These are phyloP conservation scores for Cheirogaleus major DNA, from an alignment of 2,797 vertebrate species.

Conservation along the genomic window DNA sequence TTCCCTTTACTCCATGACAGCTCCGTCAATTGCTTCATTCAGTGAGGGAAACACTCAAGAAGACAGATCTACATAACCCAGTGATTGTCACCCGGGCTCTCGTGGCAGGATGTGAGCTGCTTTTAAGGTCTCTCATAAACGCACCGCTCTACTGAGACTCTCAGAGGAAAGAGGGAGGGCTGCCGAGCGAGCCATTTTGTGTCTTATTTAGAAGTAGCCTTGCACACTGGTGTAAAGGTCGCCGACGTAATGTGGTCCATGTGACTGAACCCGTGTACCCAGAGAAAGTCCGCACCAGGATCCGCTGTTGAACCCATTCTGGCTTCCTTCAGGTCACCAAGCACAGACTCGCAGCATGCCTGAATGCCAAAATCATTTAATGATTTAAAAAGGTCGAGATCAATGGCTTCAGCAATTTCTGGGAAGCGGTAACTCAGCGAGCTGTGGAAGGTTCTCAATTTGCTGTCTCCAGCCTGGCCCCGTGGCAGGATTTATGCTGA, in stretches of 20 bases:
- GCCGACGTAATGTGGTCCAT: background rate
- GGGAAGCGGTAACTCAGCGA: constrained; percentile 57
- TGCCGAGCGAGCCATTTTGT: constrained; percentile 60
- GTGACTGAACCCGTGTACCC: constrained; percentile 51
- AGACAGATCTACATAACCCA: background rate
- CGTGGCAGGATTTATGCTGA: constrained; percentile 80
- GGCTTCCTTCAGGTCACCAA: constrained; percentile 48
- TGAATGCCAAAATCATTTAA: constrained; percentile 71
- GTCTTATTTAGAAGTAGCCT: constrained; percentile 79
- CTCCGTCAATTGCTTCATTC: constrained; percentile 25
- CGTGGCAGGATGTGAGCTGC: background rate
- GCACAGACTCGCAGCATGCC: constrained; percentile 6
- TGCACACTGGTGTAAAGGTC: constrained; percentile 70
- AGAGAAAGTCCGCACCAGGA: background rate
- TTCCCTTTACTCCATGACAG: constrained; percentile 1
- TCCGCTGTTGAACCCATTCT: background rate
- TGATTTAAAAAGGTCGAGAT: constrained; percentile 75
- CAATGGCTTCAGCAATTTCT: constrained; percentile 75
- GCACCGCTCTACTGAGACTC: background rate
- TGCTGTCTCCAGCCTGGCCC: constrained; percentile 74
- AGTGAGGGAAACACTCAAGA: constrained; percentile 36
- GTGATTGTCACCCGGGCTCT: background rate
- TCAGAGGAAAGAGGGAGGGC: constrained; percentile 3
- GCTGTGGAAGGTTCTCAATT: constrained; percentile 80
- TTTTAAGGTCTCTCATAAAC: constrained; percentile 26